phyloP scores from a whole-genome alignment of 2,113 vertebrate species.

The Aptenodytes patagonicus region DNA sequence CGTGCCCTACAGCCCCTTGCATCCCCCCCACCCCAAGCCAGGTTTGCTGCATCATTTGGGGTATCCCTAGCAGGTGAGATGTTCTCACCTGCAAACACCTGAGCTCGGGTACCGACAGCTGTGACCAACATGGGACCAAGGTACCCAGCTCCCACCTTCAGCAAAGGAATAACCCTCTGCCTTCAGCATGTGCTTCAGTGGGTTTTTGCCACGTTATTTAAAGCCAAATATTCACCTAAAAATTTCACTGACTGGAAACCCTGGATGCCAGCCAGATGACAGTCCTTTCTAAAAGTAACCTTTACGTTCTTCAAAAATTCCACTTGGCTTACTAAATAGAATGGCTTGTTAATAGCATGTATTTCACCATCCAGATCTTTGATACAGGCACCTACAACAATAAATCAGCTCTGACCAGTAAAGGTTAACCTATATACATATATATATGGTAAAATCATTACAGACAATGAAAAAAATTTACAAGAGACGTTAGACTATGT shows the following conservation, averaged over 20 bases:
- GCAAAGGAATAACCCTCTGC: not conserved
- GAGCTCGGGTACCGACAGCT: fast-evolving
- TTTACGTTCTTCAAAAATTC: conserved; percentile 5
- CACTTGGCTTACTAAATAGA: not conserved
- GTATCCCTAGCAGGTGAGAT: not conserved
- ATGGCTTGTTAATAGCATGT: not conserved
- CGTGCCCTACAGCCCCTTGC: fast-evolving
- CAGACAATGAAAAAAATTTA: not conserved
- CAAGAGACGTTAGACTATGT: not conserved
- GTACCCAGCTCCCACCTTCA: not conserved
- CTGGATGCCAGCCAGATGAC: not conserved
- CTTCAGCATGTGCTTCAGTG: not conserved
- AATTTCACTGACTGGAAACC: conserved; percentile 13
- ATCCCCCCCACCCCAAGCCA: not conserved
- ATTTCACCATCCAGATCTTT: conserved; percentile 8
- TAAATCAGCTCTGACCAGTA: conserved; percentile 24
- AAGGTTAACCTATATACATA: not conserved
- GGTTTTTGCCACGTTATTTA: not conserved
- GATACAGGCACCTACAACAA: conserved; percentile 5
- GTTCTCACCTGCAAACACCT: not conserved
- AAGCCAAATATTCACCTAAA: not conserved
- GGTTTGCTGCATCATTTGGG: not conserved
- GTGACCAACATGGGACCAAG: fast-evolving
- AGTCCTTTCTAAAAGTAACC: conserved; percentile 12
- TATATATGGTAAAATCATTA: conserved; percentile 41